Conservation (phyloP, 2,113 vertebrate genomes). For the Ictalurus furcatus region DNA sequence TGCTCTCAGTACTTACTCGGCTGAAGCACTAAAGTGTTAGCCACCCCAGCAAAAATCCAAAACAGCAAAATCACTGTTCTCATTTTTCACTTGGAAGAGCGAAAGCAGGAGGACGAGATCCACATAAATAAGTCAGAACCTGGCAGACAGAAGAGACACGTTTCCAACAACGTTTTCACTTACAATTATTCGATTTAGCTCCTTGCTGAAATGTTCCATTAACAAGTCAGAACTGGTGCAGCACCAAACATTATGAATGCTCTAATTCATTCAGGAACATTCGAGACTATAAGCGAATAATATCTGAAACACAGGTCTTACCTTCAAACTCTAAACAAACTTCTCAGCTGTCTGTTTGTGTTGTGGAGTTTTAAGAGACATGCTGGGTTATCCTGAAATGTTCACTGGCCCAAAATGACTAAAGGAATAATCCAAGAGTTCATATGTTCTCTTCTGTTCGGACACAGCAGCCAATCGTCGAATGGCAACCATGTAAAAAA, state of each 20-base stretch:
- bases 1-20: constrained; percentile 62
- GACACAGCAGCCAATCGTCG: not conserved
- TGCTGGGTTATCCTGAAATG: constrained; percentile 18
- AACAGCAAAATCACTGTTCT: constrained; percentile 55
- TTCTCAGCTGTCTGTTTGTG: not conserved
- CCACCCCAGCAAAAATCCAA: constrained; percentile 47
- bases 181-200: not conserved
- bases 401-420: not conserved
- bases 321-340: constrained; percentile 38
- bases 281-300: not conserved
- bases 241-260: not conserved
- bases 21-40: constrained; percentile 51
- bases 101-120: constrained; percentile 9
- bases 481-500: constrained; percentile 24
- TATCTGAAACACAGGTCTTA: constrained; percentile 14
- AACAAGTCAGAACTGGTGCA: constrained; percentile 21
- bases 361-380: not conserved
- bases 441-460: constrained; percentile 34
- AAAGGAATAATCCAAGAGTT: not conserved
- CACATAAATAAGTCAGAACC: not conserved
- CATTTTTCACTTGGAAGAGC: constrained; percentile 58
- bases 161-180: not conserved
- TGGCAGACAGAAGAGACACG: not conserved
- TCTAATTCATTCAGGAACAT: constrained; percentile 4
- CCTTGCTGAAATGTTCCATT: constrained; percentile 14